phyloP scores from a whole-genome alignment of 2,888 invertebrate species.

The Mimumesa dahlbomi region DNA sequence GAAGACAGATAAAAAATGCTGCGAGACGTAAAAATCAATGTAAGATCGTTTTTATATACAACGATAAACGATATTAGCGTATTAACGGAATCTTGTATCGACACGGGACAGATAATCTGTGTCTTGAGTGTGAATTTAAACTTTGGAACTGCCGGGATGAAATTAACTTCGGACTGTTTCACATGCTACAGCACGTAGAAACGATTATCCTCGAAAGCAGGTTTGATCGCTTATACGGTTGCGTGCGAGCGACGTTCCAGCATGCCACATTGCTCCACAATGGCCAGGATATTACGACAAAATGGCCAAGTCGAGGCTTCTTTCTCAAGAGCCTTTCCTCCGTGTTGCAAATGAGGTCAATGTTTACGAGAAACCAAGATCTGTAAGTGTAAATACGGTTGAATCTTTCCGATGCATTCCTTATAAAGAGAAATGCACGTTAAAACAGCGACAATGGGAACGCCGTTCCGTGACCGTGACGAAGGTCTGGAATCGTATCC shows the following conservation, averaged over 20 bases:
- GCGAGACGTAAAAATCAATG: background rate
- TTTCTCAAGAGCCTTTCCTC: slow-evolving; percentile 46
- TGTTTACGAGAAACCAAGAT: slow-evolving; percentile 35
- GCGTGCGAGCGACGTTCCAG: slow-evolving; percentile 30
- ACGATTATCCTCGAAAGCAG: slow-evolving; percentile 20
- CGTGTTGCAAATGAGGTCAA: slow-evolving; percentile 49
- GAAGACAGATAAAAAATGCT: background rate
- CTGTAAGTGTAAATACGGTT: slow-evolving; percentile 13
- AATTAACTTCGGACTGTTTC: slow-evolving; percentile 12
- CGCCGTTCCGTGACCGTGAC: background rate
- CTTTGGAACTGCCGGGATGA: background rate
- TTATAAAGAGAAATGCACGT: too few relatives aligned
- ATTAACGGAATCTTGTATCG: slow-evolving; percentile 15
- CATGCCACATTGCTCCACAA: slow-evolving; percentile 37
- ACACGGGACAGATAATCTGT: background rate
- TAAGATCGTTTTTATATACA: background rate
- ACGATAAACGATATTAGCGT: background rate
- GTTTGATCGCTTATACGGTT: slow-evolving; percentile 20
- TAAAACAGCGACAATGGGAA: background rate
- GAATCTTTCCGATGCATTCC: too few relatives aligned
- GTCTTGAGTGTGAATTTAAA: background rate
- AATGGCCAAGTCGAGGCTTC: slow-evolving; percentile 42
- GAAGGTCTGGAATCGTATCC: background rate
- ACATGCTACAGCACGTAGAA: slow-evolving; percentile 1
- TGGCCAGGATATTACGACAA: slow-evolving; percentile 54